Evolutionary conservation across 2,113 vertebrate species (phyloP).

Genomic region (Actinemys pallida): DNA sequence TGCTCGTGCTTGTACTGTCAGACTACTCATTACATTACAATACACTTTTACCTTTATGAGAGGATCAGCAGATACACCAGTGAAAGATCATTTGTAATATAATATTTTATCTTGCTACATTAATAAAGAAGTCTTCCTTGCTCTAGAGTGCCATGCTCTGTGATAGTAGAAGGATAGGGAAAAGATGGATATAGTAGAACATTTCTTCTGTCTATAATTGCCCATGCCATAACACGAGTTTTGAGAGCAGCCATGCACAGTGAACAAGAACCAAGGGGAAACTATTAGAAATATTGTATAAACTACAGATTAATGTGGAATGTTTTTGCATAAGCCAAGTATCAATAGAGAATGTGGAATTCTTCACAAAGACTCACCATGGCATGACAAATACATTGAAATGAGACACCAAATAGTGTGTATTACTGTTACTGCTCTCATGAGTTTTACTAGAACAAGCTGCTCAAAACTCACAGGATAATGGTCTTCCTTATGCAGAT

Average conservation of each 20-base stretch:
- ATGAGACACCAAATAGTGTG: background rate
- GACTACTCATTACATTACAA: background rate
- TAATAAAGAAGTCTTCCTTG: background rate
- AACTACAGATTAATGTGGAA: background rate
- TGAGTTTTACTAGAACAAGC: background rate
- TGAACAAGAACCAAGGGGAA: background rate
- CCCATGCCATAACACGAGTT: background rate
- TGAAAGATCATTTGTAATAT: background rate
- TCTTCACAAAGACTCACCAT: background rate
- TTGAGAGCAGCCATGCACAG: background rate
- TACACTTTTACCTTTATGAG: background rate
- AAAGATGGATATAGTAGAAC: background rate
- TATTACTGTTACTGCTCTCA: background rate
- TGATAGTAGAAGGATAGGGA: background rate
- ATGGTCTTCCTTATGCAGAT: background rate
- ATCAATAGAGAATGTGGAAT: background rate
- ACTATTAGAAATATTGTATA: background rate
- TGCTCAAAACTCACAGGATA: background rate
- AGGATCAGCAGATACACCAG: background rate
- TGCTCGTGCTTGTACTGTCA: background rate
- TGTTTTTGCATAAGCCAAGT: background rate
- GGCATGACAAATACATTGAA: background rate
- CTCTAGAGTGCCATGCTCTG: background rate
- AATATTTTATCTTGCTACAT: background rate
- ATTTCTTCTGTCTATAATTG: background rate